Evolutionary conservation across 2,888 invertebrate species (phyloP), one percentile per base, ranked within the genome.

Genomic region (Lepidocyrtoides sp.): DNA sequence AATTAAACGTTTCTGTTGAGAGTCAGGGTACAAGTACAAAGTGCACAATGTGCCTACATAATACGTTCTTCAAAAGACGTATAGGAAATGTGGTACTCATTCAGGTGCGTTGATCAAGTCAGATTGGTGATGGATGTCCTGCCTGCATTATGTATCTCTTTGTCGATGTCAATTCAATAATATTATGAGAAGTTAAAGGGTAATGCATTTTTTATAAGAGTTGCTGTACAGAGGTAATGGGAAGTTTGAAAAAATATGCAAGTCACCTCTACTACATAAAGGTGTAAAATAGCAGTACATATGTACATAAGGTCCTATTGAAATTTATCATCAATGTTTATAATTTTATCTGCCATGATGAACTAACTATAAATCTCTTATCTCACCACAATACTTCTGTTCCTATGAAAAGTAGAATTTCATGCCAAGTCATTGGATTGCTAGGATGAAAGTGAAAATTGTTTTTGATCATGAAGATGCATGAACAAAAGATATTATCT

Each of bases 141-240:
- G 44, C 8, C 44, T 4, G 12, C 48, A 8, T 57, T 41, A 36
- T 36, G 4, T 36, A 8, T 32, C 20, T 81, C 26, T 83, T 75
- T 86, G 60, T 32, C 5, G 51, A n/a, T 88, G 88, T 88, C 88
- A 88, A 88, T 89, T 89, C 82, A 54, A 82, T 44, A 83, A 66
- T 20, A 87, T 12, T 32, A 20, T 57, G 7, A 57, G 66, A 57
- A 82, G 51, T 51, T 72, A 82, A 69, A 79, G 32, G 48, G 4
- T 72, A 20, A 20, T 0, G 8, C 17, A 12, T 2, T 12, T 48
- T 41, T 41, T 48, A 14, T 48, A 48, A 12, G 14, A n/a, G n/a
- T n/a, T n/a, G n/a, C n/a, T n/a, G n/a, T 26, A 60, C 0, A 66
- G 63, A 12, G 12, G 60, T 60, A 23, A 12, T 7, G 79, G 29